Base-by-base conservation (phyloP, 1,140 invertebrate species). In the Drosophila tani region DNA sequence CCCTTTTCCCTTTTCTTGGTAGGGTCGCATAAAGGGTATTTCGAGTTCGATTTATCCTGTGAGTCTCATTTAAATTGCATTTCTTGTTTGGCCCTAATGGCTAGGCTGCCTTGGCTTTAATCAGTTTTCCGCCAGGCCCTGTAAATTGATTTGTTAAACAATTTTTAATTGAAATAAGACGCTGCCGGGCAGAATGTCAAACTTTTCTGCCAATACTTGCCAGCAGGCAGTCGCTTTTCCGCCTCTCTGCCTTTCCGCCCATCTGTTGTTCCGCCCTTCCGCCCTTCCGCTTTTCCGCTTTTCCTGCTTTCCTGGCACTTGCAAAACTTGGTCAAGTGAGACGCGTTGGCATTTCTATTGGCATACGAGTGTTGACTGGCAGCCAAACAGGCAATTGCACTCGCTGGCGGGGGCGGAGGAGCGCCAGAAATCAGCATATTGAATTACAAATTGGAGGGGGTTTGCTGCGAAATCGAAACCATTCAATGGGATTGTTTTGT, bases 121-220 rank as follows among this genome's bases (percentile, higher is more conserved):
- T 87, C 73, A 79, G 67, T 64, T 86, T 68, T 21, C 51, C 47
- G 75, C 60, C 76, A 67, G 81, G 74, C 51, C 17, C 38, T 47
- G 62, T 49, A 88, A 88, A 90, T 88, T 88, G 85, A 88, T 88
- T 88, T 81, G 78, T 90, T 88, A 82, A 90, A 79, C 78, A 82
- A 85, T 85, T 90, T 90, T 88, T 88, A 88, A 88, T 88, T 88
- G 85, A 88, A 88, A 88, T 79, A 56, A 63, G 83, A 81, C 63
- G 67, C 75, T 69, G 50, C 51, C 64, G 66, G 81, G 74, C 63
- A 66, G 70, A 66, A 85, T 81, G 84, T 88, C 81, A 67, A 88
- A 87, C 51, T 84, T 88, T 67, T 40, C 14, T 51, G 51, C 65
- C 65, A 40, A 66, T 76, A 45, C 63, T 50, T 70, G 74, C 67